Percentiles rank a stretch among this genome's conserved stretches.
Conservation (phyloP, 2,888 invertebrate genomes). For the Dynastes hyllus region DNA sequence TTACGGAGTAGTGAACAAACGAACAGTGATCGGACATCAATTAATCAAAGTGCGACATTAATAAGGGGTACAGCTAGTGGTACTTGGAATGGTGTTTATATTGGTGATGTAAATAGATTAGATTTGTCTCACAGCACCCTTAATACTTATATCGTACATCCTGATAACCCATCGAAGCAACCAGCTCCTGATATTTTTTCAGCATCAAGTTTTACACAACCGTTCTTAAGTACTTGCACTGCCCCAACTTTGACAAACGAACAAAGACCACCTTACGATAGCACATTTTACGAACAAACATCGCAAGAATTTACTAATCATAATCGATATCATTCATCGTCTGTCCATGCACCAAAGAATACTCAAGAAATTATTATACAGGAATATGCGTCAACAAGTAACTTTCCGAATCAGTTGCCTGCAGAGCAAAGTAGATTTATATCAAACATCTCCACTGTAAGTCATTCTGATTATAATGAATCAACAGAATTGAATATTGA, state of each 20-base stretch:
- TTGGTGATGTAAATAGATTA: conserved; percentile 42
- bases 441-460: conserved; percentile 25
- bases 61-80: conserved; percentile 29
- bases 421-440: conserved; percentile 34
- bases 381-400: conserved; percentile 37
- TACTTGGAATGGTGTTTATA: conserved; percentile 46
- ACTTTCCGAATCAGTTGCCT: conserved; percentile 20
- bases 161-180: conserved; percentile 53
- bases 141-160: conserved; percentile 41
- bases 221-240: conserved; percentile 43
- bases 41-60: conserved; percentile 35
- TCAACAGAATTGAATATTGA: conserved; percentile 24
- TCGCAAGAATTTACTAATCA: conserved; percentile 45
- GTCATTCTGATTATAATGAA: conserved; percentile 16
- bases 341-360: conserved; percentile 38
- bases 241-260: conserved; percentile 36
- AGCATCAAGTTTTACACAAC: conserved; percentile 46
- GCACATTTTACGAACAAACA: conserved; percentile 33
- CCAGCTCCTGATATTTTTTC: conserved; percentile 56
- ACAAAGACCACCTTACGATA: conserved; percentile 15
- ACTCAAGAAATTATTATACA: conserved; percentile 32
- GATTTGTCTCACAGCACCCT: conserved; percentile 26
- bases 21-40: conserved; percentile 42
- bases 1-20: conserved; percentile 59
- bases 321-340: conserved; percentile 36